Evolutionary conservation across 2,113 vertebrate species (phyloP).

Genomic region (Pedionomus torquatus): DNA sequence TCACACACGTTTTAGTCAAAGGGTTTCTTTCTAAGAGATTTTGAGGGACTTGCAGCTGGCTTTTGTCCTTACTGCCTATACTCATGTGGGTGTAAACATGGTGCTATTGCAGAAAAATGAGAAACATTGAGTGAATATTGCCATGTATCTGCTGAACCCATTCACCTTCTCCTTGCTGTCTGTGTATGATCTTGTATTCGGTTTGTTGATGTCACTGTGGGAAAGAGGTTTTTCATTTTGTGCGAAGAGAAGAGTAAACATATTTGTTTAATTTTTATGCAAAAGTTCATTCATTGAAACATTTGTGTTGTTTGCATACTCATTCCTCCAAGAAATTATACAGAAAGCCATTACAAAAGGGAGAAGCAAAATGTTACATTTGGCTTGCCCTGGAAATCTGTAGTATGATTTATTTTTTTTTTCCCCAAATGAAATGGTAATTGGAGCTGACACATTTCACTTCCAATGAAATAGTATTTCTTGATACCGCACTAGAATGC

Average conservation of each 20-base stretch:
- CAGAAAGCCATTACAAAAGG: background rate
- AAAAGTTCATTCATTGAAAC: background rate
- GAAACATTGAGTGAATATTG: background rate
- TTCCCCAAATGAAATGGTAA: background rate
- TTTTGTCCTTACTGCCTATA: background rate
- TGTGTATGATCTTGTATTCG: background rate
- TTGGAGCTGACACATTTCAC: slow-evolving; percentile 51
- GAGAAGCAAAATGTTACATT: background rate
- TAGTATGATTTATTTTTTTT: background rate
- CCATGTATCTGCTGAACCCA: background rate
- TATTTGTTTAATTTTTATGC: background rate
- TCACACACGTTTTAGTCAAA: background rate
- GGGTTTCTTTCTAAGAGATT: background rate
- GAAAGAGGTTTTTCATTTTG: background rate
- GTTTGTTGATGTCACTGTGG: background rate
- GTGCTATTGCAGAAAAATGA: background rate
- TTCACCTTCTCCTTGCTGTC: background rate
- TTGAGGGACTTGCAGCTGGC: background rate
- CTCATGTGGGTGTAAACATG: background rate
- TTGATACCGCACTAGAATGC: slow-evolving; percentile 7
- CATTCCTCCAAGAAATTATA: background rate
- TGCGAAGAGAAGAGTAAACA: background rate
- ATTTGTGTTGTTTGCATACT: background rate
- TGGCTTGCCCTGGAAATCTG: background rate
- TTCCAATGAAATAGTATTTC: slow-evolving; percentile 40